Evolutionary conservation across 2,113 vertebrate species (phyloP).

Genomic region (Gnathonemus longibarbis): DNA sequence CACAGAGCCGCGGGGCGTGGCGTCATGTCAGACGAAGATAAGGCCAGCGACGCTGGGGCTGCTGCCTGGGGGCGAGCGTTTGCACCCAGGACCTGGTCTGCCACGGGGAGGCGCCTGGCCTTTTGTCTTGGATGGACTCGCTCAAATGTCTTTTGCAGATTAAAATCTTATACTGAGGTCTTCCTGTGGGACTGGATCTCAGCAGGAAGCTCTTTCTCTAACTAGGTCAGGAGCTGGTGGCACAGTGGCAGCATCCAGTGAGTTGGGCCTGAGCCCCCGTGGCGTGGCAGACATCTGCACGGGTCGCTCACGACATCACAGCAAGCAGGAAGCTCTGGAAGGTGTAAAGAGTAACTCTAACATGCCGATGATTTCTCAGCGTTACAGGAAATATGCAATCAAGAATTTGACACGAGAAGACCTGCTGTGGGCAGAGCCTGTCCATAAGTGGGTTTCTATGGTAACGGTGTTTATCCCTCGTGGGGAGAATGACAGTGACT

Average conservation of each 20-base stretch:
- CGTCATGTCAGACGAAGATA: background rate
- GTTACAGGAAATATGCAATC: background rate
- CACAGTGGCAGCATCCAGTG: background rate
- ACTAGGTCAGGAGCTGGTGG: background rate
- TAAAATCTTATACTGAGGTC: background rate
- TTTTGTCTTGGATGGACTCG: background rate
- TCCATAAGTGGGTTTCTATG: background rate
- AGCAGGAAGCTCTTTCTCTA: background rate
- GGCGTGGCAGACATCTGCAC: background rate
- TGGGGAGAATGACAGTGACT: background rate
- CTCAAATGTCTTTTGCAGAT: background rate
- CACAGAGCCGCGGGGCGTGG: background rate
- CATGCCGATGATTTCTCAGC: background rate
- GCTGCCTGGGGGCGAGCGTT: background rate
- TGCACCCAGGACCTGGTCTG: background rate
- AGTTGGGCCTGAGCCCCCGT: background rate
- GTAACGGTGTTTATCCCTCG: background rate
- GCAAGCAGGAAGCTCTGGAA: background rate
- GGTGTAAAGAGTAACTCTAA: background rate
- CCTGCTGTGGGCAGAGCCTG: background rate
- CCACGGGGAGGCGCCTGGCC: background rate
- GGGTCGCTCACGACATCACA: background rate
- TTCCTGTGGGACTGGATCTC: background rate
- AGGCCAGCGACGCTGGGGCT: background rate
- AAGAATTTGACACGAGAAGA: background rate